A percentile compares a stretch with the other conserved stretches of the same genome.
These are phyloP conservation scores for Cosmia trapezina DNA, from an alignment of 2,888 invertebrate species.

Conservation along the genomic window DNA sequence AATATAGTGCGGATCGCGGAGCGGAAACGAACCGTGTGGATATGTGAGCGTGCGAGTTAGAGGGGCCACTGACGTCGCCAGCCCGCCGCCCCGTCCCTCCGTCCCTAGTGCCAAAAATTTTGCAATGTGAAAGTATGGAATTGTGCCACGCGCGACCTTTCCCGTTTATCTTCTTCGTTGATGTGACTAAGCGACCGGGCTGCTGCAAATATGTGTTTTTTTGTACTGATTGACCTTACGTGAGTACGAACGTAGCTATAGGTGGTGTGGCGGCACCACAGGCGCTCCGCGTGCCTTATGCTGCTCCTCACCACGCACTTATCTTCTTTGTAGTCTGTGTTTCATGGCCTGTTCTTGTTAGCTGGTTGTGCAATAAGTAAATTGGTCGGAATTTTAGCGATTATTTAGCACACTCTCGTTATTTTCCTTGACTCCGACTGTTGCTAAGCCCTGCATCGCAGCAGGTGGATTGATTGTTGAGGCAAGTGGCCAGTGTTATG, in stretches of 20 bases:
- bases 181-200: conserved; percentile 69
- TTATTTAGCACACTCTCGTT: conserved; percentile 52
- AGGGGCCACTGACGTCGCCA: conserved; percentile 89
- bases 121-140: conserved; percentile 90
- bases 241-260: conserved; percentile 76
- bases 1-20: conserved; percentile 76
- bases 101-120: conserved; percentile 89
- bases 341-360: conserved; percentile 39
- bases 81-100: conserved; percentile 85
- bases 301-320: conserved; percentile 60
- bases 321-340: conserved; percentile 55
- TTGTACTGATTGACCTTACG: conserved; percentile 79
- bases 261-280: conserved; percentile 76
- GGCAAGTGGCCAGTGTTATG: conserved; percentile 42
- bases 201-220: conserved; percentile 77
- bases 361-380: conserved; percentile 46
- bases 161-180: conserved; percentile 80
- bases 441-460: conserved; percentile 58
- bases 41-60: conserved; percentile 85
- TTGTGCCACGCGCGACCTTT: conserved; percentile 89
- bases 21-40: conserved; percentile 81
- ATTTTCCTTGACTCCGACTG: conserved; percentile 47
- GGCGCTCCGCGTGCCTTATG: conserved; percentile 75
- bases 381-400: conserved; percentile 40
- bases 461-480: conserved; percentile 38